Base-by-base conservation (phyloP, 2,113 vertebrate species). In the Ammodytes dubius region DNA sequence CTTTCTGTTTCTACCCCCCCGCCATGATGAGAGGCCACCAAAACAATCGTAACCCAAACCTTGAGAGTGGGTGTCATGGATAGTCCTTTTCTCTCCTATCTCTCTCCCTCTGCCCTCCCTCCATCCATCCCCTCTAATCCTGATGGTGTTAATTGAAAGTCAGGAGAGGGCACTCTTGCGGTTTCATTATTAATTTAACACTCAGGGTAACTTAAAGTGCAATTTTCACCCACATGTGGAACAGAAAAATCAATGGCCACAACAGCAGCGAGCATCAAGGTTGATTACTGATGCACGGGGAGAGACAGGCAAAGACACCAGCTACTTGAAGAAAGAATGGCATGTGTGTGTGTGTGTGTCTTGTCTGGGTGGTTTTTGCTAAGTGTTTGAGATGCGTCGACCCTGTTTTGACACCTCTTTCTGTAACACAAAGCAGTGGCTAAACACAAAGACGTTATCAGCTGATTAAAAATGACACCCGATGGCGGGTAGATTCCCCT, bases 111-210 rank as follows among this genome's bases (percentile, higher is more conserved):
- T 77, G 70, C 78, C 86, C 82, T 89, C 89, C 80, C 78, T 89
- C 87, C 82, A 76, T 90, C 89, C 78, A 81, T 79, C 73, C 87
- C 80, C 80, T 87, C 83, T 94, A 93, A 94, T 92, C 94, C 89
- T 91, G 92, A 91, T 79, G 84, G 89, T 94, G 94, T 95, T 96
- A 95, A 96, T 96, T 95, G 95, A 95, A 95, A 95, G 95, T 94
- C 94, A 95, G 93, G 89, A 93, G 94, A 95, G 94, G 94, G 93
- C 91, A 95, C 90, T 94, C 93, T 92, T 93, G 95, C 88, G 93
- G 95, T 95, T 95, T 95, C 94, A 95, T 95, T 95, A 96, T 95
- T 95, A 95, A 96, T 96, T 96, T 95, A 95, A 95, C 94, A 95
- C 95, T 95, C 94, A 92, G 94, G 94, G 94, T 95, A 96, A 95